Evolutionary conservation across 2,888 invertebrate species (phyloP).

Genomic region (Ernsta delagoae): DNA sequence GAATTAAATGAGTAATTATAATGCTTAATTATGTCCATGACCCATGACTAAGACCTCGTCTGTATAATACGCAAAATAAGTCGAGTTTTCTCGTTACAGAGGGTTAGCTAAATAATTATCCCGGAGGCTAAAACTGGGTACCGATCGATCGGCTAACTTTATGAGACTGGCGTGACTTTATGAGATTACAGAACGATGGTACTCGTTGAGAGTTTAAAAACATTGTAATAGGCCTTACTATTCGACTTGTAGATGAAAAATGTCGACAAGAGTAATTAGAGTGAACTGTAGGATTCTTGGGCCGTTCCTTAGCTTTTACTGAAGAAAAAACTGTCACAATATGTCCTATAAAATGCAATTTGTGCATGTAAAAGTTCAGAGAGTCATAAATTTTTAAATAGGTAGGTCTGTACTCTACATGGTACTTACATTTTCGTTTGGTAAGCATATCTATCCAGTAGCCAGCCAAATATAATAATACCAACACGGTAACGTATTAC

Average conservation of each 20-base stretch:
- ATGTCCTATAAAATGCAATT: no score
- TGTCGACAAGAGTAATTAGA: no score
- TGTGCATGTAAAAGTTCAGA: no score
- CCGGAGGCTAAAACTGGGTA: background rate
- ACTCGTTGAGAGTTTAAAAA: constrained; percentile 1
- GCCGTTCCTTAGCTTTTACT: no score
- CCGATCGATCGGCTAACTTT: constrained; percentile 6
- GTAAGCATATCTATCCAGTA: no score
- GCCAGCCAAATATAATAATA: constrained; percentile 3
- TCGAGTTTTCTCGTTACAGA: constrained; percentile 3
- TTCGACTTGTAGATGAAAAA: background rate
- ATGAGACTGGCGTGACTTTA: background rate
- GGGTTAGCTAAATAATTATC: constrained; percentile 1
- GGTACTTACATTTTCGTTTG: no score
- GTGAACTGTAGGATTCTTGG: no score
- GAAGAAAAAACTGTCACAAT: background rate
- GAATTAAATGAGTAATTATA: background rate
- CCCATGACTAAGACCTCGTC: background rate
- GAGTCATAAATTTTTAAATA: no score
- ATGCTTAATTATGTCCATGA: background rate
- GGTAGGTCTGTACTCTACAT: no score
- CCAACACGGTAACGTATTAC: background rate
- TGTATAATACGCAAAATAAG: constrained; percentile 4
- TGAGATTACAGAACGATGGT: background rate
- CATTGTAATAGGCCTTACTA: constrained; percentile 2